Base-by-base conservation (phyloP, 2,797 vertebrate genomes). In the Chromis chromis region DNA sequence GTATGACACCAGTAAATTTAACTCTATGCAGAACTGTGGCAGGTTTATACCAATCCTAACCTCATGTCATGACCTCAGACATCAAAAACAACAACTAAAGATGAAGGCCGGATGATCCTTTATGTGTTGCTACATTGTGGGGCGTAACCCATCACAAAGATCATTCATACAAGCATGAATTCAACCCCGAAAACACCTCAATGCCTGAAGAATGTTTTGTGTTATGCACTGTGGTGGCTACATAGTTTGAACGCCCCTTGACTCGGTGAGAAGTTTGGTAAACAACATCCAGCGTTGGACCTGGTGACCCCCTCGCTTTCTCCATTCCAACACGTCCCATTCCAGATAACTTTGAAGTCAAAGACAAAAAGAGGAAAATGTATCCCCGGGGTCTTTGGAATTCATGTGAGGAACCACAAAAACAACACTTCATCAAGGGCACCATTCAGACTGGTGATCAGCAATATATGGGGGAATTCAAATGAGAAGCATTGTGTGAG, bases 321-420 rank as follows among this genome's bases (percentile, higher is more conserved):
- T 75, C 86, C 87, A 91, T 92, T 92, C 86, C 86, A 27, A 83
- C 87, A 83, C 70, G 82, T 91, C 84, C 84, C 68, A 67, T 85
- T 84, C 78, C 84, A 86, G 79, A 90, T 91, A 91, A 90, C 92
- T 93, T 91, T 91, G 87, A 93, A 90, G 88, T 90, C 77, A 86
- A 90, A 92, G 92, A 94, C 93, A 93, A 94, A 92, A 91, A 90
- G 83, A 85, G 78, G 65, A 90, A 92, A 93, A 93, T 91, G 89
- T 89, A 88, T 92, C 93, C 91, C 86, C 27, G 78, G 89, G 88
- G 86, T 86, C 84, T 91, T 86, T 90, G 89, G 92, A 92, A 92
- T 93, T 90, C 84, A 79, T 83, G 86, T 53, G 76, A 86, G 77
- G 83, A 81, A 64, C 79, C 86, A 94, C 91, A 90, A 92, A 93